Conservation (phyloP, 2,113 vertebrate genomes). For the Syngnathus floridae region DNA sequence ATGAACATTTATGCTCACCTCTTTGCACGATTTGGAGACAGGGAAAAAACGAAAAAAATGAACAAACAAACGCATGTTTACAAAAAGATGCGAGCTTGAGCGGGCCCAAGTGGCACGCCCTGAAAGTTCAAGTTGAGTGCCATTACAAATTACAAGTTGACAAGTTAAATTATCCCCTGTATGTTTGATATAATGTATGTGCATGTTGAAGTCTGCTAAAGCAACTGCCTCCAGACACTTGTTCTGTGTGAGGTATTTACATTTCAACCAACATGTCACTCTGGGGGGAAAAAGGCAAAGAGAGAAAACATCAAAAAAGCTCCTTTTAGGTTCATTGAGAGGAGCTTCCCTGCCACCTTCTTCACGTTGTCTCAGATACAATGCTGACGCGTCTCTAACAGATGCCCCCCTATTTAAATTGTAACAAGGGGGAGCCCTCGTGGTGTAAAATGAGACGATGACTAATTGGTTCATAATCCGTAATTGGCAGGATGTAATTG, state of each 20-base stretch:
- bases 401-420: slow-evolving; percentile 51
- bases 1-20: slow-evolving; percentile 31
- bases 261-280: slow-evolving; percentile 41
- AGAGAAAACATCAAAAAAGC: background rate
- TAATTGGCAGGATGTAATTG: slow-evolving; percentile 71
- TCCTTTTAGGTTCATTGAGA: slow-evolving; percentile 17
- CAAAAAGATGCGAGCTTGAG: slow-evolving; percentile 50
- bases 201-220: slow-evolving; percentile 55
- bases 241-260: slow-evolving; percentile 41
- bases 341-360: slow-evolving; percentile 9
- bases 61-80: slow-evolving; percentile 15
- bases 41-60: slow-evolving; percentile 22
- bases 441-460: slow-evolving; percentile 70
- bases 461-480: slow-evolving; percentile 74
- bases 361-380: slow-evolving; percentile 10
- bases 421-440: slow-evolving; percentile 30
- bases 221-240: slow-evolving; percentile 47
- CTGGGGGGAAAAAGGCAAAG: slow-evolving; percentile 4
- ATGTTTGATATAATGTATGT: slow-evolving; percentile 50
- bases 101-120: slow-evolving; percentile 56
- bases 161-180: slow-evolving; percentile 57
- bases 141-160: slow-evolving; percentile 64
- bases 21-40: slow-evolving; percentile 25
- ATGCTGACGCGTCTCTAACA: slow-evolving; percentile 48
- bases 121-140: slow-evolving; percentile 61